A percentile compares a stretch with the other conserved stretches of the same genome.
Evolutionary conservation across 2,113 vertebrate species (phyloP).

Genomic region (Dunckerocampus dactyliophorus): DNA sequence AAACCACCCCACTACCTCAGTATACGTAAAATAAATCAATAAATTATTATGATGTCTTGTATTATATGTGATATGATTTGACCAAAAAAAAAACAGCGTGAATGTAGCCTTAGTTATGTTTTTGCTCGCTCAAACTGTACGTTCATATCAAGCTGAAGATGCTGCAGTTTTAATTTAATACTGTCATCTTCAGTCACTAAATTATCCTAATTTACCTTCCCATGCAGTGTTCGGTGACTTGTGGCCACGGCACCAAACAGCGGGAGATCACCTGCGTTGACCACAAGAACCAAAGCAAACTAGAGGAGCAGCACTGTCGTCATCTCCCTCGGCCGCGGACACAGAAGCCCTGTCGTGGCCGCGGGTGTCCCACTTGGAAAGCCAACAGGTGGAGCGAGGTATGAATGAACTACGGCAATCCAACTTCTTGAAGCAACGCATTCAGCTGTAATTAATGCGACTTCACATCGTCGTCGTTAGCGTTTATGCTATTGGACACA

Average conservation of each 20-base stretch:
- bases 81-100: no score
- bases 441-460: background rate
- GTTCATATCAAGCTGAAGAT: no score
- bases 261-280: conserved; percentile 81
- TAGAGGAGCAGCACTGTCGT: conserved; percentile 77
- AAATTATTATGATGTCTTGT: no score
- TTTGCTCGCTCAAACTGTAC: no score
- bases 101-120: no score
- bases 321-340: conserved; percentile 78
- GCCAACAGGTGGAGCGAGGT: conserved; percentile 84
- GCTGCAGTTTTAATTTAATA: conserved; percentile 6
- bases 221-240: conserved; percentile 87
- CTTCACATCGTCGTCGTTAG: no score
- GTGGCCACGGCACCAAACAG: conserved; percentile 85
- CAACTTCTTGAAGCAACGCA: no score
- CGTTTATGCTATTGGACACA: no score
- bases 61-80: no score
- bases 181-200: no score
- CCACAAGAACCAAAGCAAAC: conserved; percentile 70
- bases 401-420: conserved; percentile 30
- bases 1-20: no score
- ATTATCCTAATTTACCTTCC: conserved; percentile 5
- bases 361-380: conserved; percentile 87
- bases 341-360: conserved; percentile 79
- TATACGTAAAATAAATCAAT: no score